Base-by-base conservation (phyloP, 53 echinoderm and acorn worm species). In the Echinometra lucunter region DNA sequence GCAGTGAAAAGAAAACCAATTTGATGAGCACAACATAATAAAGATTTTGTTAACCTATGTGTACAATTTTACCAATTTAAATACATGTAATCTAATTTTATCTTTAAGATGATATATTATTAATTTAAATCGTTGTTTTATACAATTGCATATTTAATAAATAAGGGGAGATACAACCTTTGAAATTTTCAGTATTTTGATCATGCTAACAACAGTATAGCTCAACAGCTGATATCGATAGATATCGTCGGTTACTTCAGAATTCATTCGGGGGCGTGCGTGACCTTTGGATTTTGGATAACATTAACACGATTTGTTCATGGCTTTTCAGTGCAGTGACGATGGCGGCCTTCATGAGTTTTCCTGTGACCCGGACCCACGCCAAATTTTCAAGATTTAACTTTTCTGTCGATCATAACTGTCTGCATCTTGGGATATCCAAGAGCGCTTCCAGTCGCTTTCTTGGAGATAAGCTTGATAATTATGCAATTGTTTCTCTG, bases 361-460 rank as follows among this genome's bases (percentile, higher is more conserved):
- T 83, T 70, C 56, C 95, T 66, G 58, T 88, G 18, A 89, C 60
- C 2, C 75, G 95, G 80, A 96, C 89, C 40, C 95, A 92, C 42
- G 98, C 97, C 0, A 98, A 95, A 72, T 98, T 98, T 97, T 97
- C 98, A 4, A 96, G 98, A 40, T 98, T 98, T 94, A 97, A 96
- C 95, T 98, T 98, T 92, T 44, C 96, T 23, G 91, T 98, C 44
- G 95, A 94, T 49, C 97, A 97, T 70, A 98, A 98, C 56, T 95
- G 94, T 45, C 95, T 99, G 10, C 98, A 98, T 95, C 91, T 99
- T 27, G 99, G 99, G 87, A 96, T 99, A 49, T 95, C 97, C 0
- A 97, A 94, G 88, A 96, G 97, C 91, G 96, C 96, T 57, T 98
- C 99, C 30, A 92, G 92, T 45, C 96, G 95, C 30, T 95, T 99